Percentiles rank a stretch among this genome's conserved stretches.
Evolutionary conservation across 2,113 vertebrate genomes (phyloP).

Genomic region (Pica pica): DNA sequence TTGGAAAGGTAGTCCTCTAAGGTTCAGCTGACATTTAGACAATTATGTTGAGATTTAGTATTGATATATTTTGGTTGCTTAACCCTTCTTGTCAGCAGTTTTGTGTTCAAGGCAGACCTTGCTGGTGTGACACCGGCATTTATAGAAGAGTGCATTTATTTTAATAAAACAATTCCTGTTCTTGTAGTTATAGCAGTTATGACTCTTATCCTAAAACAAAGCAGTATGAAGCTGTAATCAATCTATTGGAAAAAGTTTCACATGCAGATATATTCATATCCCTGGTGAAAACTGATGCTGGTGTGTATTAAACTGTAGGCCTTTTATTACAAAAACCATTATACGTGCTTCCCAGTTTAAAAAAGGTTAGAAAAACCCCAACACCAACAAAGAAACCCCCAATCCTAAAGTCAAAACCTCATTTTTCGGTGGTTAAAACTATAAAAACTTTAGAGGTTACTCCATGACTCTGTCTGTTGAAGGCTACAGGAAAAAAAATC

Average conservation of each 20-base stretch:
- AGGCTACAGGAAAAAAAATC: neutral
- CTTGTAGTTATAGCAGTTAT: neutral
- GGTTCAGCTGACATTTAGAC: slow-evolving; percentile 62
- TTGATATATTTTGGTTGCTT: slow-evolving; percentile 52
- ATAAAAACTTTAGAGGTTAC: neutral
- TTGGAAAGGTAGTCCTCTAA: slow-evolving; percentile 53
- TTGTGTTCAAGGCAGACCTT: slow-evolving; percentile 38
- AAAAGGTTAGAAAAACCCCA: neutral
- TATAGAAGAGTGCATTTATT: slow-evolving; percentile 9
- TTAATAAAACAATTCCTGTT: neutral
- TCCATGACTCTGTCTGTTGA: neutral
- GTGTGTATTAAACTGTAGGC: neutral
- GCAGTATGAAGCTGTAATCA: neutral
- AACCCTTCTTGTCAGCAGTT: slow-evolving; percentile 59
- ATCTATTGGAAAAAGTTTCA: neutral
- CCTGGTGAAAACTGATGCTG: neutral
- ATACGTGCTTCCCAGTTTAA: neutral
- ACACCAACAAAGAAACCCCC: neutral
- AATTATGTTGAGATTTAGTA: slow-evolving; percentile 53
- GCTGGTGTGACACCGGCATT: slow-evolving; percentile 22
- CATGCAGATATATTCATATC: neutral
- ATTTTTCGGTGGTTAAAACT: neutral
- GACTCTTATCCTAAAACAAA: neutral
- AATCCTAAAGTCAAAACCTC: neutral
- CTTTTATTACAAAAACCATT: neutral